Conservation (phyloP, 2,797 vertebrate genomes). For the Sebastes wilsoni region DNA sequence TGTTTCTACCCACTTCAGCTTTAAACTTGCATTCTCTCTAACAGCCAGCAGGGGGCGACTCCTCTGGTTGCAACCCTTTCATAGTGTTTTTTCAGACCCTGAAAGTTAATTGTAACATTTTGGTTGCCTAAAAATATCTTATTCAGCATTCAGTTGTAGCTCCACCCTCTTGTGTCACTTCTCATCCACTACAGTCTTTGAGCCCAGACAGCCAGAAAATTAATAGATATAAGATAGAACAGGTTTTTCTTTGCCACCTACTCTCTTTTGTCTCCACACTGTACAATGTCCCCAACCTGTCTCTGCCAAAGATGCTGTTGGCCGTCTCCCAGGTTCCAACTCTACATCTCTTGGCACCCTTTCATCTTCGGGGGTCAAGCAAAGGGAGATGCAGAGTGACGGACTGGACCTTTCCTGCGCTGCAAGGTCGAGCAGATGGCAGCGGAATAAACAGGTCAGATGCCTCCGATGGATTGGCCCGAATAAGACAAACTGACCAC, state of each 20-base stretch:
- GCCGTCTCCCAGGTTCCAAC: conserved; percentile 25
- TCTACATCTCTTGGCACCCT: conserved; percentile 44
- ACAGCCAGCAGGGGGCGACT: too few species aligned
- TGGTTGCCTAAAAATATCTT: too few species aligned
- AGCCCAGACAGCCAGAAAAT: background rate
- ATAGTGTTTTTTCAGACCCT: too few species aligned
- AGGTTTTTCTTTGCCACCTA: background rate
- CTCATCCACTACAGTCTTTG: too few species aligned
- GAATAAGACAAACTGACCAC: conserved; percentile 33
- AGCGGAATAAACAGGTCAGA: conserved; percentile 53
- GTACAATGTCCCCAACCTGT: background rate
- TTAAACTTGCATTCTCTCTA: too few species aligned
- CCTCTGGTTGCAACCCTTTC: too few species aligned
- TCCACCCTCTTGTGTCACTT: too few species aligned
- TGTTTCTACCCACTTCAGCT: too few species aligned
- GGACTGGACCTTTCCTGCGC: conserved; percentile 19
- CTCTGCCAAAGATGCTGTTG: conserved; percentile 18
- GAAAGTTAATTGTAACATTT: too few species aligned
- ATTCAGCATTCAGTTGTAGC: too few species aligned
- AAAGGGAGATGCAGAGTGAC: background rate
- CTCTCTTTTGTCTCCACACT: background rate
- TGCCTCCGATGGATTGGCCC: conserved; percentile 7
- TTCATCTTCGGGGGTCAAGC: conserved; percentile 27
- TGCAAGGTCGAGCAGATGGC: conserved; percentile 64
- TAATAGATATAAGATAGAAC: accelerated